phyloP scores from a whole-genome alignment of 2,797 vertebrate species.

The Cetoscarus ocellatus region DNA sequence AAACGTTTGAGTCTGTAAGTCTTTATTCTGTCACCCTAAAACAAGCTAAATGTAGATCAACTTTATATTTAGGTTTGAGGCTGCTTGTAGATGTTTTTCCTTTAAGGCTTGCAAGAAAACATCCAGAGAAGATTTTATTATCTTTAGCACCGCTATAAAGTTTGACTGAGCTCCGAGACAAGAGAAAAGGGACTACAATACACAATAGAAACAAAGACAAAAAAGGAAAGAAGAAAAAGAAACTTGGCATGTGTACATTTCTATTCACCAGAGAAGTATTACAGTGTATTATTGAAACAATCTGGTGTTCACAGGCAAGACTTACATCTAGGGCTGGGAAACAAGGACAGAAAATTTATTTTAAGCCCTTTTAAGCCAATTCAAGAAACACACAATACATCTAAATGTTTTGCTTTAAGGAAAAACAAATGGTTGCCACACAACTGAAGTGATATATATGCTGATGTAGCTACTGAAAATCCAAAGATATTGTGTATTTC shows the following conservation, averaged over 20 bases:
- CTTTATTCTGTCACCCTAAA: not conserved
- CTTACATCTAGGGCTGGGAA: constrained; percentile 8
- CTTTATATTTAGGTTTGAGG: not conserved
- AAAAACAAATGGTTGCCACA: too few species aligned
- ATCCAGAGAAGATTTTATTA: constrained; percentile 14
- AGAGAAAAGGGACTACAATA: constrained; percentile 30
- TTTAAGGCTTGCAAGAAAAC: constrained; percentile 10
- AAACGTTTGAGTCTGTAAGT: constrained; percentile 22
- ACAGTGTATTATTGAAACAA: constrained; percentile 62
- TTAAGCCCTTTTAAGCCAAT: too few species aligned
- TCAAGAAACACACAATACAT: too few species aligned
- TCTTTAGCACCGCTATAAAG: constrained; percentile 17
- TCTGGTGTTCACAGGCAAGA: constrained; percentile 52
- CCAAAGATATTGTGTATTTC: too few species aligned
- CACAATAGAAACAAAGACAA: constrained; percentile 42
- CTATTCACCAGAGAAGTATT: constrained; percentile 41
- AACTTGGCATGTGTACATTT: constrained; percentile 34
- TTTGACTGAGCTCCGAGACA: constrained; percentile 34
- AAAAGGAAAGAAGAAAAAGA: constrained; percentile 25
- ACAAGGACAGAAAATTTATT: too few species aligned
- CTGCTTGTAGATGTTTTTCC: not conserved
- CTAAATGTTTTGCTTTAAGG: too few species aligned
- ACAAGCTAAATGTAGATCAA: constrained; percentile 16
- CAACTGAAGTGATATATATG: too few species aligned
- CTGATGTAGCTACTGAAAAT: too few species aligned